Conservation (phyloP, 1,140 invertebrate genomes). For the Venustaconcha ellipsiformis region DNA sequence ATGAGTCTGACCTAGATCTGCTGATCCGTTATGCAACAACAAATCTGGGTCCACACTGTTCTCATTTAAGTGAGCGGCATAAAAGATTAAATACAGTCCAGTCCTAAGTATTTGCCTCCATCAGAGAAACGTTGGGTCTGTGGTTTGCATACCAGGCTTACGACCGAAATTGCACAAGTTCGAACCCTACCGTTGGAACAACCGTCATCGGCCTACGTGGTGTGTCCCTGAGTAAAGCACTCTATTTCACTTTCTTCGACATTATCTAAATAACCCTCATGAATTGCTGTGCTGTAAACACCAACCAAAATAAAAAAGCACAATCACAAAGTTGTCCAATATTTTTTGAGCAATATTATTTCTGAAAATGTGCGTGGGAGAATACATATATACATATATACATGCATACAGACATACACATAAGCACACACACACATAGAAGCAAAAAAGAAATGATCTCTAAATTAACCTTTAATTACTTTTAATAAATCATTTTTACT, state of each 20-base stretch:
- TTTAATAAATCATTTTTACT: too few relatives aligned
- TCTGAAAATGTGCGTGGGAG: constrained; percentile 74
- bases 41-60: not conserved
- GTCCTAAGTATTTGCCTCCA: not conserved
- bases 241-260: not conserved
- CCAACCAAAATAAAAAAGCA: constrained; percentile 3
- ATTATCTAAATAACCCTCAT: too few relatives aligned
- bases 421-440: constrained; percentile 14
- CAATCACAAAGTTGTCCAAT: constrained; percentile 76
- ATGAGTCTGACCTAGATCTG: not conserved
- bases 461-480: not conserved
- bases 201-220: too few relatives aligned
- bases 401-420: constrained; percentile 6
- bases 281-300: not conserved
- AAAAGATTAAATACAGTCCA: not conserved
- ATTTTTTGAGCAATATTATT: constrained; percentile 81
- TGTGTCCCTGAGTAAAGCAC: too few relatives aligned
- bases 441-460: not conserved
- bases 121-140: not conserved
- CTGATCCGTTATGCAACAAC: not conserved
- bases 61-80: not conserved
- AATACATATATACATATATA: constrained; percentile 7
- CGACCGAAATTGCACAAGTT: too few relatives aligned
- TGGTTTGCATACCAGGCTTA: not conserved
- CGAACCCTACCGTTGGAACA: too few relatives aligned